Base-by-base conservation (phyloP, 2,888 invertebrate species). In the Ennomos fuscantarius region DNA sequence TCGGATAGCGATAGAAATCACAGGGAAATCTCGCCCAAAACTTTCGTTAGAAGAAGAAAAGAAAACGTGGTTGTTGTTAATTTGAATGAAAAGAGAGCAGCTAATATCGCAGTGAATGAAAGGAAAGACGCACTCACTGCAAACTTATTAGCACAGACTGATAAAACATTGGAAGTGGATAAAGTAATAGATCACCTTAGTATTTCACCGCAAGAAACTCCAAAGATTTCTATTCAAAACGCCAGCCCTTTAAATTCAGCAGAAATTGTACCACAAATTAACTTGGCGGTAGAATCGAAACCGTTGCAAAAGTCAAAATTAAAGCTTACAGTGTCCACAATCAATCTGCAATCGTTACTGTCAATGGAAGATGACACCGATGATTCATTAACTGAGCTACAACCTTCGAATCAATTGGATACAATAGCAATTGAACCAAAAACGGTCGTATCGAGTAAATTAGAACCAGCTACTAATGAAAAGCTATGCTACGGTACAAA, bases 11-110 rank as follows among this genome's bases (percentile, higher is more conserved):
- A 72, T 3, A 60, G 50, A 10, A 13, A 45, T 24, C 58, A 59
- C 33, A 69, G 77, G 3, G 85, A 86, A 13, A 70, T 78, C 32
- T 75, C 86, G 2, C 86, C 89, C 0, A 91, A 93, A 66, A 87
- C 86, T 0, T 93, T 92, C 58, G 83, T 91, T 0, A 77, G 92
- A 42, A 82, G 78, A 56, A 80, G 84, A 42, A 81, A 89, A 61
- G 83, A 87, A 43, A 92, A 91, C 61, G 93, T 93, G 0, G 75
- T 93, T 0, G 79, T 93, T 8, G 86, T 92, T 1, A 92, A 93
- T 54, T 60, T 74, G 6, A 62, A 44, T 9, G 52, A 36, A 8
- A 53, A 51, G 31, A 39, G 46, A 10, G 58, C 55, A 46, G 47
- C 55, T 2, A 13, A 31, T 13, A 33, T 9, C 9, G 46, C 44